Evolutionary conservation across 2,113 vertebrate genomes (phyloP).

Genomic region (Pardalotus punctatus): DNA sequence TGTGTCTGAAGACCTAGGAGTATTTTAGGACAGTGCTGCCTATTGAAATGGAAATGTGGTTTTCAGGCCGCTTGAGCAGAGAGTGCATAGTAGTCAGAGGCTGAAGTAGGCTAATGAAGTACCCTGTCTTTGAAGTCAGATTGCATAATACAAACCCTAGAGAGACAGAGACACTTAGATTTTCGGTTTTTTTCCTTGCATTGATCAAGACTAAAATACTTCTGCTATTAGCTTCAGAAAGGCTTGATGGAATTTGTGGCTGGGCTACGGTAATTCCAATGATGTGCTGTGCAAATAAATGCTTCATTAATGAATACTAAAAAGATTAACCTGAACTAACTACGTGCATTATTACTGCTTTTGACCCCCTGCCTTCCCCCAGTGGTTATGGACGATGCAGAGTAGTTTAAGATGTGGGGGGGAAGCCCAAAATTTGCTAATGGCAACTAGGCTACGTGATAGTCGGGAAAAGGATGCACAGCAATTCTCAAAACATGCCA

Average conservation of each 20-base stretch:
- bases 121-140: background rate
- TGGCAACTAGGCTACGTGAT: background rate
- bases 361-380: background rate
- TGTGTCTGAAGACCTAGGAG: background rate
- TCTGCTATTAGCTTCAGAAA: background rate
- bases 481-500: background rate
- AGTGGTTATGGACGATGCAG: background rate
- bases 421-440: background rate
- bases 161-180: background rate
- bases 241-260: background rate
- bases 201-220: constrained; percentile 1
- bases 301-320: background rate
- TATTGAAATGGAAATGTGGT: constrained; percentile 20
- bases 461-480: background rate
- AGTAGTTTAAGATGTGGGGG: background rate
- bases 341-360: background rate
- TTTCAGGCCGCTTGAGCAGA: background rate
- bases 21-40: background rate
- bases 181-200: background rate
- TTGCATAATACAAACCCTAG: background rate
- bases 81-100: background rate
- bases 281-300: background rate
- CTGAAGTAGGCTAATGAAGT: background rate
- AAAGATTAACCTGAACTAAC: background rate
- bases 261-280: background rate